Base-by-base conservation (phyloP, 1,140 invertebrate species). In the Diabrotica virgifera region DNA sequence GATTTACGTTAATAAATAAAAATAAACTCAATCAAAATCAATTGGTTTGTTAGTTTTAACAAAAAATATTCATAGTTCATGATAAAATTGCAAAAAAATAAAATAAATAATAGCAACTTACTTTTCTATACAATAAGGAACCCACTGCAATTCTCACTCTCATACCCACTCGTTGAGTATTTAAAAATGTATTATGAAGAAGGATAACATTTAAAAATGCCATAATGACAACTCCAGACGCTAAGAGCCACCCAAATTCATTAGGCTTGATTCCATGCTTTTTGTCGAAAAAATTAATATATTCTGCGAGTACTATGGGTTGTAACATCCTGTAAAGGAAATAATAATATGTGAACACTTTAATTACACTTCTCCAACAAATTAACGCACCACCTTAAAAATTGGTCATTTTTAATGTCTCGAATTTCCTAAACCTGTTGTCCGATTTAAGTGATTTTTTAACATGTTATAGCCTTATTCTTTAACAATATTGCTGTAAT, bases 91-190 rank as follows among this genome's bases (percentile, higher is more conserved):
- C 24, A 24, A 24, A 24, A 24, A 24, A 24, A 24, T 24, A 24
- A 24, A 24, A 2, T 1, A 2, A 24, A 2, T 1, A 24, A 5
- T 3, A 46, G 4, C 5, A 6, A 75, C 73, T 58, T 76, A 84
- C 82, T 76, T 85, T 85, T 78, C 82, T 77, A 67, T 85, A 85
- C 52, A 85, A 77, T 13, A 85, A 71, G 2, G 83, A 84, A 58
- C 81, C 83, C 66, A 79, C 80, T 2, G 83, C 83, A 12, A 84
- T 77, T 66, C 83, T 74, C 65, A 83, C 72, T 70, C 82, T 76
- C 83, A 85, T 85, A 51, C 84, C 84, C 66, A 84, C 77, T 71
- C 81, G 75, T 66, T 76, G 66, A 67, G 77, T 77, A 35, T 77
- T 79, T 57, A 83, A 72, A 52, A 68, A 76, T 5, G 72, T 67